phyloP scores from a whole-genome alignment of 1,140 invertebrate species.

The Drosophila tsacasi region DNA sequence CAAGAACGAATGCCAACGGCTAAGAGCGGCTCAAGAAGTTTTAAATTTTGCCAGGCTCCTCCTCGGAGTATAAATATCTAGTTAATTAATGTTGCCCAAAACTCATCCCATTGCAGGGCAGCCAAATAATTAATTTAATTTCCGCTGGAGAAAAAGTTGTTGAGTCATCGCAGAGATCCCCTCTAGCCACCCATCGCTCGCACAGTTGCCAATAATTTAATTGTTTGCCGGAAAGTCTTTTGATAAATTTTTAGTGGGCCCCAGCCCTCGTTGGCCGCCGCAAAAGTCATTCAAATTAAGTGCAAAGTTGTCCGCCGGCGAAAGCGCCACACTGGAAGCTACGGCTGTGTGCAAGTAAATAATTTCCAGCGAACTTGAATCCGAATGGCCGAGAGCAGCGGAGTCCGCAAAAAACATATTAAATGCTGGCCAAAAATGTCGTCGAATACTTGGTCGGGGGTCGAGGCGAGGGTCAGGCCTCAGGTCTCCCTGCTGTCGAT shows the following conservation, averaged over 20 bases:
- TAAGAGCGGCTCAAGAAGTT: conserved; percentile 49
- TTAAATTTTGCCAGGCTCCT: conserved; percentile 45
- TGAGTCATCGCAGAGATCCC: conserved; percentile 23
- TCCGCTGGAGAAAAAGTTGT: conserved; percentile 61
- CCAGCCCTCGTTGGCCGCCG: background rate
- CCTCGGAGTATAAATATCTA: conserved; percentile 63
- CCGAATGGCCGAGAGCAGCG: conserved; percentile 1
- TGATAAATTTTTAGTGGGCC: conserved; percentile 50
- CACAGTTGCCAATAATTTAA: conserved; percentile 64
- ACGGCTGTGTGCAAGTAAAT: conserved; percentile 1
- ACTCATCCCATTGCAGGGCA: conserved; percentile 14
- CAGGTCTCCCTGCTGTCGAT: conserved; percentile 31
- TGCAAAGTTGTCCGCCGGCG: conserved; percentile 63
- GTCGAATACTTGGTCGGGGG: conserved; percentile 10
- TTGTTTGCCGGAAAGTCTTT: conserved; percentile 69
- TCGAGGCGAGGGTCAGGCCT: conserved; percentile 1
- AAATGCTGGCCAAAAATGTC: conserved; percentile 33
- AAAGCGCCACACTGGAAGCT: conserved; percentile 13
- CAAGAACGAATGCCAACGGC: background rate
- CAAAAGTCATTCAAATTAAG: conserved; percentile 70
- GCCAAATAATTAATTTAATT: conserved; percentile 74
- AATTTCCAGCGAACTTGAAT: conserved; percentile 15
- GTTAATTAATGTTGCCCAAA: conserved; percentile 65
- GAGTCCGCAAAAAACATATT: conserved; percentile 26
- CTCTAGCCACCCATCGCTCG: background rate